These are phyloP conservation scores for Sitodiplosis mosellana DNA, from an alignment of 1,140 invertebrate species.

Conservation along the genomic window DNA sequence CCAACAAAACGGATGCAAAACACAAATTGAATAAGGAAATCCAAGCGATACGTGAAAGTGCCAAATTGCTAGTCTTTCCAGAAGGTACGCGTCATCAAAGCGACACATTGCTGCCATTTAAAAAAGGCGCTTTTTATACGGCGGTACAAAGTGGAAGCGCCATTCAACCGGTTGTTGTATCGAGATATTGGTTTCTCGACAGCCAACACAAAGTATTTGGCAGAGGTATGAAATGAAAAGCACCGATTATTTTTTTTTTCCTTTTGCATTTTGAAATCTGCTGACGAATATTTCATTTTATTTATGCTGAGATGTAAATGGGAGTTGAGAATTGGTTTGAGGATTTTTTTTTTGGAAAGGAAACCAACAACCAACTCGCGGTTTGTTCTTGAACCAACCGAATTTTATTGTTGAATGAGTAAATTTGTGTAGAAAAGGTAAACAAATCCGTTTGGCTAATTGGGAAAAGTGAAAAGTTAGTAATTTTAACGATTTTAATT, in stretches of 20 bases:
- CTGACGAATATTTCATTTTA: neutral
- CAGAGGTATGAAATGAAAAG: constrained; percentile 32
- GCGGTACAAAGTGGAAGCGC: constrained; percentile 66
- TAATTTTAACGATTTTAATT: too few species aligned
- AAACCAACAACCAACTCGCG: too few species aligned
- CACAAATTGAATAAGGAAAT: constrained; percentile 53
- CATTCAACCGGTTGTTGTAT: constrained; percentile 77
- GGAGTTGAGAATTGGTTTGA: too few species aligned
- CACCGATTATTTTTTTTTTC: neutral
- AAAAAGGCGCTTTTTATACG: constrained; percentile 88
- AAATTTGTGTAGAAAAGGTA: too few species aligned
- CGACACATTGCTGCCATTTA: constrained; percentile 54
- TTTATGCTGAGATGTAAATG: too few species aligned
- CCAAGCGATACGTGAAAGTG: constrained; percentile 41
- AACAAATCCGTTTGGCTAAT: too few species aligned
- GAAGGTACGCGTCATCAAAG: constrained; percentile 54
- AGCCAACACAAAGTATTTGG: constrained; percentile 51
- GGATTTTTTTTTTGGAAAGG: too few species aligned
- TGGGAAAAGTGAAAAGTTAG: too few species aligned
- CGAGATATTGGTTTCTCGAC: constrained; percentile 69
- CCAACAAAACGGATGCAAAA: constrained; percentile 43
- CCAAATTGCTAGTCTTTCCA: constrained; percentile 48
- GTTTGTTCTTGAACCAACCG: too few species aligned
- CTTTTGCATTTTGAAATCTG: neutral
- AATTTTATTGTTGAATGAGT: too few species aligned